phyloP scores from a whole-genome alignment of 1,140 invertebrate species.

The Caenorhabditis tropicalis region DNA sequence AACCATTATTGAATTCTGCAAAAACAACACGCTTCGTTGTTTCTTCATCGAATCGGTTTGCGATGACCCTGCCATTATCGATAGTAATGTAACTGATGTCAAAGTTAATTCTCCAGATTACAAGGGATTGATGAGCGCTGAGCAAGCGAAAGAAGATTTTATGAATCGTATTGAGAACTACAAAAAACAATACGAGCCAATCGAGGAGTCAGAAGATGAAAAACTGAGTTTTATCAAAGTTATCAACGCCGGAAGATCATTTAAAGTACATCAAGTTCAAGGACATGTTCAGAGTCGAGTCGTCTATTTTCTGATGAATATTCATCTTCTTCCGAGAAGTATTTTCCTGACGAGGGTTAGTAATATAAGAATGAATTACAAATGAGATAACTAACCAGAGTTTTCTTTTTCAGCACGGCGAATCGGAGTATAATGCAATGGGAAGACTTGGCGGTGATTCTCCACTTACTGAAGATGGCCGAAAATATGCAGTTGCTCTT shows the following conservation, averaged over 20 bases:
- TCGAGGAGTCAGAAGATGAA: slow-evolving; percentile 80
- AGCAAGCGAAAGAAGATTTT: slow-evolving; percentile 90
- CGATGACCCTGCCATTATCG: slow-evolving; percentile 91
- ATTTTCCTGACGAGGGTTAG: slow-evolving; percentile 84
- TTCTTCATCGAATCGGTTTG: slow-evolving; percentile 99
- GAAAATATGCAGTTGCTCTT: slow-evolving; percentile 83
- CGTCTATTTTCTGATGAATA: slow-evolving; percentile 99
- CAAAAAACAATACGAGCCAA: slow-evolving; percentile 85
- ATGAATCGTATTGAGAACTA: slow-evolving; percentile 93
- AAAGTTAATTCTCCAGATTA: slow-evolving; percentile 95
- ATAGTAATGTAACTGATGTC: slow-evolving; percentile 91
- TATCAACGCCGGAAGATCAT: slow-evolving; percentile 82
- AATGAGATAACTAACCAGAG: neutral
- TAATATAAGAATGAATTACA: slow-evolving; percentile 45
- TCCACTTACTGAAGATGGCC: slow-evolving; percentile 83
- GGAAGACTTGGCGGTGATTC: slow-evolving; percentile 96
- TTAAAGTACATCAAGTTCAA: slow-evolving; percentile 75
- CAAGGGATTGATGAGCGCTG: slow-evolving; percentile 79
- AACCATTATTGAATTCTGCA: slow-evolving; percentile 79
- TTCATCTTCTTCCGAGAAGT: slow-evolving; percentile 94
- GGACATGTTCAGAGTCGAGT: slow-evolving; percentile 95
- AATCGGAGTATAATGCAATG: slow-evolving; percentile 89
- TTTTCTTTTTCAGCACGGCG: slow-evolving; percentile 83
- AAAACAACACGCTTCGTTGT: slow-evolving; percentile 79
- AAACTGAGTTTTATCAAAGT: slow-evolving; percentile 88